Conservation (phyloP, 2,888 invertebrate species). For the Nomada fucata region DNA sequence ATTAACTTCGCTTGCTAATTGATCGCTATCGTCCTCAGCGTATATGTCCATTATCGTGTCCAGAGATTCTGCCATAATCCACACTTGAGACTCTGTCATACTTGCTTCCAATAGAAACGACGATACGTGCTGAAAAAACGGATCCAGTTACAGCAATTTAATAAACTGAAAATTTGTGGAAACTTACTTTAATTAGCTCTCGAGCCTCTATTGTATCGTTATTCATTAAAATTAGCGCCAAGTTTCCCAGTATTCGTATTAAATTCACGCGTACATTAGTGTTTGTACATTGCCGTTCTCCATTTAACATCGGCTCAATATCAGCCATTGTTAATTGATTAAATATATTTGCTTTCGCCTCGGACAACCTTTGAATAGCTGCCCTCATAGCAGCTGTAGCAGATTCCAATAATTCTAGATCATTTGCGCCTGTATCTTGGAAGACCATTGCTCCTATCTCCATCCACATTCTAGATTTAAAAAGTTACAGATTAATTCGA, state of each 20-base stretch:
- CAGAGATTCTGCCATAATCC: slow-evolving; percentile 90
- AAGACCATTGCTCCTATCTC: slow-evolving; percentile 88
- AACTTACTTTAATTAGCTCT: slow-evolving; percentile 74
- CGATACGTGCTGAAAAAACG: slow-evolving; percentile 82
- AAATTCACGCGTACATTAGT: slow-evolving; percentile 75
- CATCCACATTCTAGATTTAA: slow-evolving; percentile 86
- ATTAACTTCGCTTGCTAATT: slow-evolving; percentile 87
- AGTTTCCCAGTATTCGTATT: slow-evolving; percentile 76
- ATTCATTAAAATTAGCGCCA: slow-evolving; percentile 72
- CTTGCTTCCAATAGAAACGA: slow-evolving; percentile 87
- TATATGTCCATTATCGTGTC: slow-evolving; percentile 92
- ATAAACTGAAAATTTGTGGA: not conserved
- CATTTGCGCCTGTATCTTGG: slow-evolving; percentile 84
- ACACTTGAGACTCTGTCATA: slow-evolving; percentile 87
- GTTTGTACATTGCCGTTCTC: slow-evolving; percentile 72
- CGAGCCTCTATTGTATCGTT: slow-evolving; percentile 46
- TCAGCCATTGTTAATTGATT: slow-evolving; percentile 86
- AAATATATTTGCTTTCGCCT: slow-evolving; percentile 84
- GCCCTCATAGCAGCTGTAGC: slow-evolving; percentile 91
- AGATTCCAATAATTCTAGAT: slow-evolving; percentile 87
- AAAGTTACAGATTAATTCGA: not conserved
- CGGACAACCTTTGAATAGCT: slow-evolving; percentile 88
- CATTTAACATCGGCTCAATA: slow-evolving; percentile 85
- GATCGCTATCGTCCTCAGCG: slow-evolving; percentile 90
- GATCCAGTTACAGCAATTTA: too few relatives aligned